Conservation (phyloP, 64 coral and sea anemone genomes). For the Hydrozoanthus tunicans region DNA sequence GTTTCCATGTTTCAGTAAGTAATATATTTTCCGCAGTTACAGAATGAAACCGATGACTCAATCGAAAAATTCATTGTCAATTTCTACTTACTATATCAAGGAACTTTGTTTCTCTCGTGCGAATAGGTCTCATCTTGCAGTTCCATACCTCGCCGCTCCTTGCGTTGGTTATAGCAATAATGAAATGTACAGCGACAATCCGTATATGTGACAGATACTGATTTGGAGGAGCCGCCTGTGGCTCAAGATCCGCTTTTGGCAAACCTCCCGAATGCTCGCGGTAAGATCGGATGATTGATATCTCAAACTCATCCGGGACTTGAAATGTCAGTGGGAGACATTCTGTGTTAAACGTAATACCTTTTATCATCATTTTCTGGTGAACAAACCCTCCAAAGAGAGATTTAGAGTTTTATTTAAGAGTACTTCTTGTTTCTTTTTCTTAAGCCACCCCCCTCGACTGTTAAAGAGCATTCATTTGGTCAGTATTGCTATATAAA, state of each 20-base stretch:
- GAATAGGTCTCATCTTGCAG: conserved; percentile 26
- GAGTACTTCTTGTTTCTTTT: too few relatives aligned
- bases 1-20: not conserved
- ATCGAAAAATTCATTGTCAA: not conserved
- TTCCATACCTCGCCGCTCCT: not conserved
- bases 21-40: not conserved
- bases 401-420: too few relatives aligned
- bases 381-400: too few relatives aligned
- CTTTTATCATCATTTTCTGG: too few relatives aligned
- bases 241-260: conserved; percentile 23
- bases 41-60: not conserved
- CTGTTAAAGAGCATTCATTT: too few relatives aligned
- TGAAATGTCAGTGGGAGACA: not conserved
- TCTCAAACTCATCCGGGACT: conserved; percentile 17
- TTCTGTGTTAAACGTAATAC: not conserved
- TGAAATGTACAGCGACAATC: conserved; percentile 24
- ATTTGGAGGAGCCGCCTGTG: conserved; percentile 4
- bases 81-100: conserved; percentile 38
- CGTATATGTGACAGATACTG: conserved; percentile 15
- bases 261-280: conserved; percentile 37
- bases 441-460: too few relatives aligned
- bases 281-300: not conserved
- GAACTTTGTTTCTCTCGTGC: conserved; percentile 8
- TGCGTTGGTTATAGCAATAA: not conserved
- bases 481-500: too few relatives aligned